Evolutionary conservation across 2,888 invertebrate genomes (phyloP), one percentile per base, ranked within the genome.

Genomic region (Oscheius sp.): DNA sequence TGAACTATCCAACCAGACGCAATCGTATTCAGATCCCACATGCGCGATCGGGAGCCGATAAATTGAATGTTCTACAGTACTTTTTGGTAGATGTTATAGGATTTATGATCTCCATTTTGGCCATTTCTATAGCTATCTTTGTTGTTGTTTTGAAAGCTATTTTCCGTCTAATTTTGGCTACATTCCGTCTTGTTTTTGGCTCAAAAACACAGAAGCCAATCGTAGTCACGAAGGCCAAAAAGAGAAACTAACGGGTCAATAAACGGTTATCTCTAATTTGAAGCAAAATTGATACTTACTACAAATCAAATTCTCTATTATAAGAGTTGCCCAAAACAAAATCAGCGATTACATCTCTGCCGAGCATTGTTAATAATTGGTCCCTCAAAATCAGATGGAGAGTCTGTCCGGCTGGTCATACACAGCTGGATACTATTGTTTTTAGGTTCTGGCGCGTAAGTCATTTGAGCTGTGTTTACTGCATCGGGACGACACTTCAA

Each of bases 21-120:
- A n/a, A n/a, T n/a, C n/a, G n/a, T n/a, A 57, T 71, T 12, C 50
- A 81, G 81, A 79, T 85, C 10, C 86, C 86, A 0, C 86, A 86
- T 63, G 84, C 86, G 8, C 78, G 86, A 10, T 80, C 80, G 1
- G 86, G 86, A 6, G 86, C 86, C 23, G 86, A 86, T 67, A 78
- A 86, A 50, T 72, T 86, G 20, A 86, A 87, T 67, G 76, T 86
- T 34, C 66, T 86, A n/a, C 86, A 86, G 68, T 86, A 86, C 71
- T 86, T 86, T 83, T 78, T 86, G 20, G 73, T 86, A 55, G 86
- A 86, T 53, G 85, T 86, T 17, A 78, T 86, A 53, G 70, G 75
- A 27, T 86, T 86, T 73, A 71, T 85, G 31, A 63, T 82, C 72
- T 78, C 69, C 17, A 33, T 68, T 34, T n/a, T 27, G n/a, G 48